A percentile compares a stretch with the other conserved stretches of the same genome.
Evolutionary conservation across 2,113 vertebrate genomes (phyloP).

Genomic region (Ranitomeya variabilis): DNA sequence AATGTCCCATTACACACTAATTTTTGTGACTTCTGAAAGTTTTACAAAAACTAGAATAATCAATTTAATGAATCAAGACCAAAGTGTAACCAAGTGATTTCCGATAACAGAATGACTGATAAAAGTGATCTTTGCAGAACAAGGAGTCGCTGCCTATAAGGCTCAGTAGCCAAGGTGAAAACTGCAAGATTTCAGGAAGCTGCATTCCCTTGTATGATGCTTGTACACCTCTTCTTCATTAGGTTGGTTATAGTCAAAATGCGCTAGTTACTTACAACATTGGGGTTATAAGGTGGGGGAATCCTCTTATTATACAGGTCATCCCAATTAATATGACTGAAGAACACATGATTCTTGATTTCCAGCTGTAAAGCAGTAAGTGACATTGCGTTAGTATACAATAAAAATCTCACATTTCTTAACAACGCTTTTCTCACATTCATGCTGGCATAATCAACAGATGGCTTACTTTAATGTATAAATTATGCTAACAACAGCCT

Average conservation of each 20-base stretch:
- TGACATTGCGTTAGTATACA: background rate
- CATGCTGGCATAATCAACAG: background rate
- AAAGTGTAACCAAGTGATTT: no score
- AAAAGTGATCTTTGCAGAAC: no score
- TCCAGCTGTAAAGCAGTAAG: conserved; percentile 77
- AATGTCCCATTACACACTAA: no score
- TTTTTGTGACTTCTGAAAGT: no score
- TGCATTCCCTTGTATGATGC: background rate
- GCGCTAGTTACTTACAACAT: conserved; percentile 83
- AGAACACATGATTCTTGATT: conserved; percentile 93
- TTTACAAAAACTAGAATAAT: no score
- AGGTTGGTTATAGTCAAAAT: background rate
- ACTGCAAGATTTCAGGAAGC: no score
- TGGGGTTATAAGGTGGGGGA: conserved; percentile 93
- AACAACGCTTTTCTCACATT: background rate
- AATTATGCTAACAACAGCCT: background rate
- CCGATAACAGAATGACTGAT: no score
- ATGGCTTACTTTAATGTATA: background rate
- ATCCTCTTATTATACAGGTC: conserved; percentile 95
- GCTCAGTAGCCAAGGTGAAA: no score
- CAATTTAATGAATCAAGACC: no score
- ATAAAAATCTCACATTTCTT: background rate
- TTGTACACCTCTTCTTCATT: background rate
- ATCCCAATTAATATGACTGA: conserved; percentile 95
- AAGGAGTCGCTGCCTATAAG: no score